Evolutionary conservation across 2,113 vertebrate genomes (phyloP), one percentile per base, ranked within the genome.

Genomic region (Rhineura floridana): DNA sequence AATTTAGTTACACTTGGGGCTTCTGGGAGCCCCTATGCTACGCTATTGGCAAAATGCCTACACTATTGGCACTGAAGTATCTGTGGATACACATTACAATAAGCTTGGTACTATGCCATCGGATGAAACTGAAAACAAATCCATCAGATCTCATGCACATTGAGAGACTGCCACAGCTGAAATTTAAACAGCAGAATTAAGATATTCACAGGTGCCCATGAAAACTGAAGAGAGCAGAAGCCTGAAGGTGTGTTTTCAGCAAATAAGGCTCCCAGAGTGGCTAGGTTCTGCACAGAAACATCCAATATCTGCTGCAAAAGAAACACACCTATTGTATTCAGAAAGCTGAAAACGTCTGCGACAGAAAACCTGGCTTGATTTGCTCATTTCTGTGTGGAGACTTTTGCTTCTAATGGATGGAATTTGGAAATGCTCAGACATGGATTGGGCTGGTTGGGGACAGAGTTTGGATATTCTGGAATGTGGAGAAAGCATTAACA

Each of bases 151-250:
- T 46, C 28, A 25, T 44, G 7, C 11, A 48, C 2, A 82, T 50
- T 46, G 23, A 28, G 33, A 50, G 39, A 33, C 30, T 23, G 81
- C 8, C 39, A 17, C 30, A 19, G 44, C 1, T 48, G 30, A 83
- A 36, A 48, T 17, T 33, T 36, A 33, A 55, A 33, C 30, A 36
- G 44, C 48, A 44, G 25, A 30, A 6, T 42, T 13, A 2, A 52
- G 23, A 36, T 59, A 36, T 59, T 0, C 0, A 21, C 82, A 84
- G 30, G 23, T 77, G 39, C 78, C 0, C 0, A 23, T 28, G 62
- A 17, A 15, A 90, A 85, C 62, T 46, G 73, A 76, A 76, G 46
- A 42, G 19, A 10, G 73, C 73, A 76, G 3, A 11, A 28, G 73
- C 44, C 11, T 9, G 42, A 21, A 8, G 12, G 73, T 42, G 10